Evolutionary conservation across 2,888 invertebrate genomes (phyloP).

Genomic region (Ptychoptera albimana): DNA sequence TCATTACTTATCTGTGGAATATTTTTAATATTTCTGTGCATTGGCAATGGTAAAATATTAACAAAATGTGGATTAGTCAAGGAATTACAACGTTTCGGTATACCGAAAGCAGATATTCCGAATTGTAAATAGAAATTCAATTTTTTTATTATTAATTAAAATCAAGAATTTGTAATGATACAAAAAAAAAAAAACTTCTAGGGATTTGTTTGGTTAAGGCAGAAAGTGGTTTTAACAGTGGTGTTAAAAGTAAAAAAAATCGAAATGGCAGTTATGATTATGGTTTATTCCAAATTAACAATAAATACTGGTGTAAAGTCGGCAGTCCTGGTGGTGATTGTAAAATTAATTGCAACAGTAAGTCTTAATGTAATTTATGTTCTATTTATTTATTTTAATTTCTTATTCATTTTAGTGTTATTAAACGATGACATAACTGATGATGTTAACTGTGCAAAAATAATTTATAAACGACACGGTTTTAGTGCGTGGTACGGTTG

Average conservation of each 20-base stretch:
- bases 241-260: not conserved
- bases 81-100: constrained; percentile 17
- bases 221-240: not conserved
- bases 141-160: too few species aligned
- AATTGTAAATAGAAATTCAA: constrained; percentile 11
- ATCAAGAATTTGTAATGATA: too few species aligned
- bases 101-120: constrained; percentile 17
- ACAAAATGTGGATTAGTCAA: constrained; percentile 21
- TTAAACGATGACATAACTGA: constrained; percentile 22
- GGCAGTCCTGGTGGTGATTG: constrained; percentile 49
- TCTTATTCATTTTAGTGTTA: too few species aligned
- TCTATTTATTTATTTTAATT: too few species aligned
- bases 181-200: too few species aligned
- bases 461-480: constrained; percentile 22
- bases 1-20: too few species aligned
- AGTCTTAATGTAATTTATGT: too few species aligned
- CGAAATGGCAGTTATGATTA: not conserved
- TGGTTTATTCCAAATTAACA: constrained; percentile 38
- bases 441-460: constrained; percentile 21
- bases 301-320: constrained; percentile 50
- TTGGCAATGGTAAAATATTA: constrained; percentile 8
- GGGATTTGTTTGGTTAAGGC: not conserved
- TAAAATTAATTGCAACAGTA: constrained; percentile 39
- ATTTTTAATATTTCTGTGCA: too few species aligned
- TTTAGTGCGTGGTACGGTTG: constrained; percentile 27